Evolutionary conservation across 2,888 invertebrate species (phyloP).

Genomic region (Pterostichus madidus): DNA sequence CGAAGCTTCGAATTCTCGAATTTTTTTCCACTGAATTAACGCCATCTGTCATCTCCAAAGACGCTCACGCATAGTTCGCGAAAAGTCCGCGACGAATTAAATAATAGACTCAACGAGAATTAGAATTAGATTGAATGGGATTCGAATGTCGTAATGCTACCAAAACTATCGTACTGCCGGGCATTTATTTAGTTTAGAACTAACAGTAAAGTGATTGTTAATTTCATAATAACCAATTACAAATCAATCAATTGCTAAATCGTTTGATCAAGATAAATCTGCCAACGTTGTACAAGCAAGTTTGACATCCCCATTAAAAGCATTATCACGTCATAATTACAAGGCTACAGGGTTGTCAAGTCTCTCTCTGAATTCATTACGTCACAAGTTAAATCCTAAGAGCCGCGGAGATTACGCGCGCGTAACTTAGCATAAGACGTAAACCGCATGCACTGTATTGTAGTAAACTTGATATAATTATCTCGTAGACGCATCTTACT

Average conservation of each 20-base stretch:
- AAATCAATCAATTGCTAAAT: slow-evolving; percentile 24
- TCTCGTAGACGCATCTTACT: slow-evolving; percentile 55
- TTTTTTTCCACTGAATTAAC: too few relatives aligned
- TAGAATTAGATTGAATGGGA: too few relatives aligned
- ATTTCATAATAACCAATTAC: neutral
- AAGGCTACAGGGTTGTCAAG: slow-evolving; percentile 29
- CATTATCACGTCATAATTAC: slow-evolving; percentile 62
- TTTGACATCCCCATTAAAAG: slow-evolving; percentile 45
- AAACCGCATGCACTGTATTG: slow-evolving; percentile 37
- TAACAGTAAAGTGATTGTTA: too few relatives aligned
- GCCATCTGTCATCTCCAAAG: too few relatives aligned
- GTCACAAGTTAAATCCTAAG: slow-evolving; percentile 32
- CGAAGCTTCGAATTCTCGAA: too few relatives aligned
- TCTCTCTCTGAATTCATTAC: slow-evolving; percentile 47
- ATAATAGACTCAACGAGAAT: too few relatives aligned
- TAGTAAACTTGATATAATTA: slow-evolving; percentile 61
- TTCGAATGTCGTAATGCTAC: too few relatives aligned
- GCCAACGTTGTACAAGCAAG: slow-evolving; percentile 13
- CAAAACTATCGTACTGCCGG: too few relatives aligned
- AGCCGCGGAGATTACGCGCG: slow-evolving; percentile 37
- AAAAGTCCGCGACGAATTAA: too few relatives aligned
- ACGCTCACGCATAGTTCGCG: too few relatives aligned
- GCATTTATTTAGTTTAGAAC: too few relatives aligned
- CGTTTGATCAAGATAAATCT: slow-evolving; percentile 35
- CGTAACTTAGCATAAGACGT: slow-evolving; percentile 47